phyloP scores from a whole-genome alignment of 1,140 invertebrate genomes.

The Drosophila pectinifera region DNA sequence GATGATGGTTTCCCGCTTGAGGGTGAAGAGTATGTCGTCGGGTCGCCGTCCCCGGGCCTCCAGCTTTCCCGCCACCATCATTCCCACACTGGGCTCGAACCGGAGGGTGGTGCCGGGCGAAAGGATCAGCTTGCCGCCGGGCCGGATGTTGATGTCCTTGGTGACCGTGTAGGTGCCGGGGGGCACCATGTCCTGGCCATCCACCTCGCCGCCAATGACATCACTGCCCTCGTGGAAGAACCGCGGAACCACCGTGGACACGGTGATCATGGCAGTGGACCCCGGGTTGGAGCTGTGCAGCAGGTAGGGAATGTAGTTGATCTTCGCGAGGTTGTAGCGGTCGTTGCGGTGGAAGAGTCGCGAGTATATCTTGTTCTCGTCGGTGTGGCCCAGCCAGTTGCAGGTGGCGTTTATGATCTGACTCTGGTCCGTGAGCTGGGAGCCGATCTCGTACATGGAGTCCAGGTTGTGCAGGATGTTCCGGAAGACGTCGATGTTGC shows the following conservation, averaged over 20 bases:
- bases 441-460: constrained; percentile 96
- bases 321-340: constrained; percentile 95
- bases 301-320: constrained; percentile 93
- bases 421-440: constrained; percentile 97
- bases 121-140: constrained; percentile 93
- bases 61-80: constrained; percentile 97
- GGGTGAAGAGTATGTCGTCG: constrained; percentile 91
- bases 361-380: constrained; percentile 92
- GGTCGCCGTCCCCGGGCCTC: constrained; percentile 92
- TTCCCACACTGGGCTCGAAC: constrained; percentile 96
- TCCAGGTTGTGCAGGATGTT: constrained; percentile 97
- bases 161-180: constrained; percentile 93
- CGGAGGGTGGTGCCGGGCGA: constrained; percentile 94
- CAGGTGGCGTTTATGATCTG: constrained; percentile 96
- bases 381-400: constrained; percentile 95
- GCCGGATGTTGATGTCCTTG: constrained; percentile 95
- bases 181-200: constrained; percentile 91
- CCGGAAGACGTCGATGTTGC: constrained; percentile 94
- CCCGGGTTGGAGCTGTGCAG: constrained; percentile 93
- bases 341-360: constrained; percentile 95
- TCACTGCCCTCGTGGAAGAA: constrained; percentile 89
- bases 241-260: constrained; percentile 90
- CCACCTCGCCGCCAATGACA: constrained; percentile 94
- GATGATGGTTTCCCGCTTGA: constrained; percentile 90
- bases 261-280: constrained; percentile 87